phyloP scores from a whole-genome alignment of 2,113 vertebrate genomes.

The Enhydra lutris region DNA sequence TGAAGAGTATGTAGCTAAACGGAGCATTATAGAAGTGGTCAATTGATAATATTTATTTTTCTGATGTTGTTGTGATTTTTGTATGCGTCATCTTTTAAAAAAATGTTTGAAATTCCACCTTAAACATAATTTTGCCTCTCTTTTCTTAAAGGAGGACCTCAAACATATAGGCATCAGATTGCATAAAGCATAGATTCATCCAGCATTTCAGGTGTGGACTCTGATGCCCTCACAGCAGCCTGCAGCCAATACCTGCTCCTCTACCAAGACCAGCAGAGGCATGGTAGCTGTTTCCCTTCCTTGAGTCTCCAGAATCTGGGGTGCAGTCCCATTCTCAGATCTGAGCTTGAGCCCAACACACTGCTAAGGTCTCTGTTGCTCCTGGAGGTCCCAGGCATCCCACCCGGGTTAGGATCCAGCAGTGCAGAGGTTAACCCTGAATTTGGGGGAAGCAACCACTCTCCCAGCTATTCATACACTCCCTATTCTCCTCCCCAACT shows the following conservation, averaged over 20 bases:
- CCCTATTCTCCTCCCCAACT: not conserved
- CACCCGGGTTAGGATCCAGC: not conserved
- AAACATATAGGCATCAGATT: fast-evolving
- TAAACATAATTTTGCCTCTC: not conserved
- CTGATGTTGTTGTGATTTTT: not conserved
- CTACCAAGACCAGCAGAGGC: not conserved
- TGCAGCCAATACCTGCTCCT: not conserved
- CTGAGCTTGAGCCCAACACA: not conserved
- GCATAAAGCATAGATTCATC: not conserved
- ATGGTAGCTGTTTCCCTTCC: not conserved
- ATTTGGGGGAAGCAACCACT: not conserved
- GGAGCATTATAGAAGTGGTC: not conserved
- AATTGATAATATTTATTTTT: not conserved
- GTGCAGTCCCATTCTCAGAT: not conserved
- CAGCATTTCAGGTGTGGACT: fast-evolving
- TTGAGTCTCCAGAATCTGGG: not conserved
- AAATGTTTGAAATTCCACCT: not conserved
- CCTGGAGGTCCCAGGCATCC: too few species aligned
- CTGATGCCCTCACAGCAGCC: fast-evolving
- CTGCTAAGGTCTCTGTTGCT: not conserved
- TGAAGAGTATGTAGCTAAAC: not conserved
- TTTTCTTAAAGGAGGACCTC: not conserved
- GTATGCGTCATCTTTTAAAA: not conserved
- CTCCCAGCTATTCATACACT: too few species aligned
- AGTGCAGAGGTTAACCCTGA: not conserved